Base-by-base conservation (phyloP, 2,888 invertebrate species). In the Hypolimnas misippus region DNA sequence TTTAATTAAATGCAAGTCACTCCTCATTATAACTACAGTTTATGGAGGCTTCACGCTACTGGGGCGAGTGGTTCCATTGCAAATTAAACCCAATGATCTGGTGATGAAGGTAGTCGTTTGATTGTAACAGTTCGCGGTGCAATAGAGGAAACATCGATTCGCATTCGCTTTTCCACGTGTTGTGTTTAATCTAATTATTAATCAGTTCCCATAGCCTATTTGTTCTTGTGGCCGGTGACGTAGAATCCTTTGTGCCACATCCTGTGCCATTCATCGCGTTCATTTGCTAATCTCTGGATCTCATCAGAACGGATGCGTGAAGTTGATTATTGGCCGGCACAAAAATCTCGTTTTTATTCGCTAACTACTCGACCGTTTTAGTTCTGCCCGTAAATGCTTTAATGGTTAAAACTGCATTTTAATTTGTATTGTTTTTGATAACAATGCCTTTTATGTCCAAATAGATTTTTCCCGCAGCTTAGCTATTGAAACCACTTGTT, bases 121-220 rank as follows among this genome's bases (percentile, higher is more conserved):
- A 7, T 21, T 56, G 50, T 29, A 33, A 46, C 29, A 14, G 35
- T 40, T 49, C 8, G 49, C 62, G 59, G 56, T 69, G 69, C 71
- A 68, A 70, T 71, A 71, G 68, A 73, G 75, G 73, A 74, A 75
- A 72, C 75, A 74, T 76, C 71, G 77, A 76, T 74, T 71, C 69
- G 69, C 69, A 63, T 69, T 65, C 70, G 69, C 69, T 64, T 69
- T 72, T 72, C 70, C 69, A 73, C 67, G 67, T 68, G 71, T 73
- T 68, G 71, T 76, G 74, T 77, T 72, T 89, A 88, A 89, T 89
- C 88, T 89, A 90, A 90, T 90, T 89, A 89, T 86, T 89, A 87
- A 89, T 88, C 87, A 86, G 84, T 89, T 91, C 90, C 87, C 89
- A 91, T 87, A 85, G 82, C 76, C 73, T 72, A 68, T 73, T 76